Evolutionary conservation across 2,888 invertebrate species (phyloP).

Genomic region (Mayetiola destructor): DNA sequence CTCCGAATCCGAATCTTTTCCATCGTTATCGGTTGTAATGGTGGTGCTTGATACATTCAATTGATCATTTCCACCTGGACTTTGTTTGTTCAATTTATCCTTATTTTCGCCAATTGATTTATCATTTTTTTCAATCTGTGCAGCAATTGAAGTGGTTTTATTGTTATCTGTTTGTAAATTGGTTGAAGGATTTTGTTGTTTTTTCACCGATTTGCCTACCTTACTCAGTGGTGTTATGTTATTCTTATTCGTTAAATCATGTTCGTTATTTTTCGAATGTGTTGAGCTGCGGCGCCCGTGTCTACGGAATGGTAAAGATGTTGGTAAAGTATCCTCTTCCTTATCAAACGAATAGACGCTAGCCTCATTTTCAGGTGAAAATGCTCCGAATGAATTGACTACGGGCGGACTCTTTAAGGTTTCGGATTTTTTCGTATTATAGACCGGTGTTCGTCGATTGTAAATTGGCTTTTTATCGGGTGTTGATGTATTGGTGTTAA

Average conservation of each 20-base stretch:
- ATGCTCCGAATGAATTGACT: conserved; percentile 36
- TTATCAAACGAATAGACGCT: conserved; percentile 59
- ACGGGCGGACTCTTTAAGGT: conserved; percentile 24
- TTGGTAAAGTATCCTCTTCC: conserved; percentile 42
- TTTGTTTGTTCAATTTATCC: no score
- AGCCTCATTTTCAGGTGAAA: conserved; percentile 52
- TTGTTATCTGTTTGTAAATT: conserved; percentile 34
- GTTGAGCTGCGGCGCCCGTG: conserved; percentile 36
- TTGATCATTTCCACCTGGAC: no score
- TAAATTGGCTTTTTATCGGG: conserved; percentile 27
- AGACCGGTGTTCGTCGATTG: conserved; percentile 41
- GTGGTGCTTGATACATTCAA: conserved; percentile 14
- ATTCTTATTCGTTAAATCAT: conserved; percentile 25
- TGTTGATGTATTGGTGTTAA: background rate
- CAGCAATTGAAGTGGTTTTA: conserved; percentile 39
- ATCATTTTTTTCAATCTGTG: conserved; percentile 8
- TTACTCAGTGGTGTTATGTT: conserved; percentile 19
- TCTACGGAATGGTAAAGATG: conserved; percentile 43
- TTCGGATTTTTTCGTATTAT: conserved; percentile 41
- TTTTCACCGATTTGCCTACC: conserved; percentile 17
- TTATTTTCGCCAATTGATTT: background rate
- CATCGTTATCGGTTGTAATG: conserved; percentile 20
- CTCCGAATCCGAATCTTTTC: conserved; percentile 40
- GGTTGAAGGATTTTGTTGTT: conserved; percentile 29
- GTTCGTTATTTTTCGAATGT: conserved; percentile 20